Conservation (phyloP, 35 echinoderm and acorn worm genomes). For the Hemicentrotus pulcherrimus region DNA sequence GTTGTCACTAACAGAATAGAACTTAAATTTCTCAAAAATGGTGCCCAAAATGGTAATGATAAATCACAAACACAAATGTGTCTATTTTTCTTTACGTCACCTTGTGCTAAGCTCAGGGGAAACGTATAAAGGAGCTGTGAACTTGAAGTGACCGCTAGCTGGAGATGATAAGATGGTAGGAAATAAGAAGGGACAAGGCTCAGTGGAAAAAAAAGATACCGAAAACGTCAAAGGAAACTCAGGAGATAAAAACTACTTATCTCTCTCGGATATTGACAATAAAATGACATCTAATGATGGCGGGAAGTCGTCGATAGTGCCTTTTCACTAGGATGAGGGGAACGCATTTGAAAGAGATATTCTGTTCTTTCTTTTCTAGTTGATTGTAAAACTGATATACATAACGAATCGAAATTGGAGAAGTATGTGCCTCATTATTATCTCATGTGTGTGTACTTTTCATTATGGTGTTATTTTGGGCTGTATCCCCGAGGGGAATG, state of each 20-base stretch:
- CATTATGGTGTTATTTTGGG: neutral
- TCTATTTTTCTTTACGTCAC: neutral
- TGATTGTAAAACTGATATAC: neutral
- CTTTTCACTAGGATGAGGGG: neutral
- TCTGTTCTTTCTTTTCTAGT: neutral
- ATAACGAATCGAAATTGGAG: neutral
- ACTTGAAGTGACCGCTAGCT: neutral
- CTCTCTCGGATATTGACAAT: slow-evolving; percentile 17
- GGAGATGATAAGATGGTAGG: neutral
- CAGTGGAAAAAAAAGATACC: neutral
- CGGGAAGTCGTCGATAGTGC: slow-evolving; percentile 7
- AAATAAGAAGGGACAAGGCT: neutral
- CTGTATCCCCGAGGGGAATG: neutral
- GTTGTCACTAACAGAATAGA: too few species aligned
- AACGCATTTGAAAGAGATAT: neutral
- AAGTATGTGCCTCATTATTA: neutral
- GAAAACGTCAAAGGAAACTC: neutral
- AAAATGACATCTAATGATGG: neutral
- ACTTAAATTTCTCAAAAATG: too few species aligned
- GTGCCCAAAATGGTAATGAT: too few species aligned
- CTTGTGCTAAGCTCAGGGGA: neutral
- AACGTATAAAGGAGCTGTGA: neutral
- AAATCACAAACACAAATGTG: too few species aligned
- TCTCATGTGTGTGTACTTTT: neutral
- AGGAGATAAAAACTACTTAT: slow-evolving; percentile 5